Evolutionary conservation across 2,113 vertebrate species (phyloP), one percentile per base, ranked within the genome.

Genomic region (Erpornis zantholeuca): DNA sequence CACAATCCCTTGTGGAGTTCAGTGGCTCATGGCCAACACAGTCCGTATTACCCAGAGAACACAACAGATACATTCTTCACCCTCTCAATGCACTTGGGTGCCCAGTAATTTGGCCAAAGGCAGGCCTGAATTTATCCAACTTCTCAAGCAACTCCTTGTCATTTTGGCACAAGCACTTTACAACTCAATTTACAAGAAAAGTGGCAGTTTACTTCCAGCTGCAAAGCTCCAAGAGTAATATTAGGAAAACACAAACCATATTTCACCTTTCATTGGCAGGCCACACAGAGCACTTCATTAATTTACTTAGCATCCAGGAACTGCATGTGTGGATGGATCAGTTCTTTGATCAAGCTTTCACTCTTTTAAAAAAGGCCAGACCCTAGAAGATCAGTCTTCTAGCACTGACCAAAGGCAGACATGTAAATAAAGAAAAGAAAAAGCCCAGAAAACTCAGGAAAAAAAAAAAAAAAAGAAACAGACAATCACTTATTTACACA

Each of bases 401-500:
- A 96, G 80, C 36, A 65, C 38, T 94, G 84, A 88, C 35, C 59
- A 95, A 96, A 97, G 94, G 81, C 49, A 79, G 54, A 33, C 28
- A 57, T 10, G 33, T 53, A 94, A 93, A 91, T 71, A 87, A 90
- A 79, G 9, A 93, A 88, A 71, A 38, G 12, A 38, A 69, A 79
- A 88, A 93, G 19, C 15, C 54, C 47, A 70, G 23, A 69, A 94
- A 88, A 72, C 7, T 61, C 3, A 28, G 47, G n/a, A 1, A 25
- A 23, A 44, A 71, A 57, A 40, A 52, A 69, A 89, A 61, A 82
- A 68, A 52, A 61, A 27, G 5, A 88, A 97, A 82, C 45, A 95
- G 84, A 50, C 88, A 96, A 97, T 97, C 96, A 96, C 75, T 97
- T 97, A 94, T 96, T 97, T 98, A 96, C 66, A 97, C 96, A 97